Percentiles rank a stretch among this genome's conserved stretches.
phyloP scores from a whole-genome alignment of 2,797 vertebrate genomes.

The Channa striata region DNA sequence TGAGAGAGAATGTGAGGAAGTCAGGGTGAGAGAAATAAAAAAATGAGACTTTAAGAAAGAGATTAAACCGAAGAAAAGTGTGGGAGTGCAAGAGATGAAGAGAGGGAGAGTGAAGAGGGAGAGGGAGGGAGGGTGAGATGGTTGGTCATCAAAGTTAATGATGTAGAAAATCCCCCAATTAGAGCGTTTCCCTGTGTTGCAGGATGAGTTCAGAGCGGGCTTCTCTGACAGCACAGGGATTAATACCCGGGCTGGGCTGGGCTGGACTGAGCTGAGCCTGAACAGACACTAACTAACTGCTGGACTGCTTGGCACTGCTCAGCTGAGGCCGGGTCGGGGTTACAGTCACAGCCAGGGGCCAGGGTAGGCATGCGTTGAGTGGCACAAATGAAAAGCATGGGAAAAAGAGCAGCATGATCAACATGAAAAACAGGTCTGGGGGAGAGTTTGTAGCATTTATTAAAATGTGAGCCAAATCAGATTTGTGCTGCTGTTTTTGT shows the following conservation, averaged over 20 bases:
- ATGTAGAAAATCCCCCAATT: conserved; percentile 91
- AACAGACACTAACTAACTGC: conserved; percentile 76
- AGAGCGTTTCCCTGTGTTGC: conserved; percentile 86
- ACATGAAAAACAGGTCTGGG: conserved; percentile 41
- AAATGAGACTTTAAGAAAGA: conserved; percentile 57
- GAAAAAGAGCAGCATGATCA: conserved; percentile 73
- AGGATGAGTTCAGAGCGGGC: conserved; percentile 86
- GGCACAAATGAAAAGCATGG: conserved; percentile 77
- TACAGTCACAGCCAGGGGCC: conserved; percentile 68
- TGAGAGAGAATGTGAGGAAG: conserved; percentile 40
- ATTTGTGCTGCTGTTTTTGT: neutral
- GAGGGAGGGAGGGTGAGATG: conserved; percentile 61
- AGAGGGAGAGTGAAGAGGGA: conserved; percentile 40
- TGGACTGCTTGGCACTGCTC: conserved; percentile 77
- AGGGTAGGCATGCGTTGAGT: conserved; percentile 80
- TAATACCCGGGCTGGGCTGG: conserved; percentile 69
- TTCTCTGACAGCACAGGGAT: conserved; percentile 84
- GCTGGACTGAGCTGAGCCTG: conserved; percentile 64
- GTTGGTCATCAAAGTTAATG: conserved; percentile 85
- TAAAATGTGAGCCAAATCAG: neutral
- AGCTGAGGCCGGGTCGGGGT: conserved; percentile 64
- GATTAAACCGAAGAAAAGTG: conserved; percentile 66
- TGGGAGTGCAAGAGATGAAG: conserved; percentile 49
- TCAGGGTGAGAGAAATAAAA: conserved; percentile 43
- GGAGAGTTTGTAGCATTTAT: conserved; percentile 6